Base-by-base conservation (phyloP, 2,888 invertebrate species). In the Steinernema hermaphroditum region DNA sequence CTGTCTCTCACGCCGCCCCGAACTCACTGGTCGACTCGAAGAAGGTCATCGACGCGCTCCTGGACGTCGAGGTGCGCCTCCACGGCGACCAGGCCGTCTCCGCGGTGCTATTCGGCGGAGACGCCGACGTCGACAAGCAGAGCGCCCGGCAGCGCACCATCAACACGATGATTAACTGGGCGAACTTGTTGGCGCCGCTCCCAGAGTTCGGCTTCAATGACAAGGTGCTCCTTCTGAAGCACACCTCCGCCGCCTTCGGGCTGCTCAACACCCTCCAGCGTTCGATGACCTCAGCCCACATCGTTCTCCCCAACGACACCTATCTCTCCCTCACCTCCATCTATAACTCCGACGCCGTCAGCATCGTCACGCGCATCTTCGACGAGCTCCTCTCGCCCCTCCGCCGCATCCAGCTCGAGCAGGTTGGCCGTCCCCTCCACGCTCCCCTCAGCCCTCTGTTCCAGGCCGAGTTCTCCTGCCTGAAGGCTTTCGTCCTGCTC, bases 361-460 rank as follows among this genome's bases (percentile, higher is more conserved):
- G 37, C 8, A 72, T 73, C 6, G 62, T 81, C 57, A 75, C 75
- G 32, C 74, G 80, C 44, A 76, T 85, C 43, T 73, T 83, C 73
- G 83, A 85, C 68, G 85, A 86, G 71, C 74, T 85, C 16, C 71
- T 86, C 54, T 74, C 76, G 6, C 85, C 85, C 14, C 72, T 85
- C 27, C 71, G 84, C n/a, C 71, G 84, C 22, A 72, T 85, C 24
- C 77, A 78, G 29, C 72, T 75, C 8, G 82, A 82, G 68, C 80
- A 80, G 62, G 62, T 62, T 37, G 12, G 37, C 37, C 37, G 37
- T 37, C 37, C 37, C 37, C 4, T 8, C 6, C 37, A 37, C 6
- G 12, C n/a, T n/a, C n/a, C 6, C 37, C 37, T 37, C 37, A 37
- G 4, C 37, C 37, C 16, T 16, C 24, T 14, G 1, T 41, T 69